A percentile compares a stretch with the other conserved stretches of the same genome.
These are phyloP conservation scores for Sepioteuthis lessoniana DNA, from an alignment of 2,888 invertebrate species.

Conservation along the genomic window DNA sequence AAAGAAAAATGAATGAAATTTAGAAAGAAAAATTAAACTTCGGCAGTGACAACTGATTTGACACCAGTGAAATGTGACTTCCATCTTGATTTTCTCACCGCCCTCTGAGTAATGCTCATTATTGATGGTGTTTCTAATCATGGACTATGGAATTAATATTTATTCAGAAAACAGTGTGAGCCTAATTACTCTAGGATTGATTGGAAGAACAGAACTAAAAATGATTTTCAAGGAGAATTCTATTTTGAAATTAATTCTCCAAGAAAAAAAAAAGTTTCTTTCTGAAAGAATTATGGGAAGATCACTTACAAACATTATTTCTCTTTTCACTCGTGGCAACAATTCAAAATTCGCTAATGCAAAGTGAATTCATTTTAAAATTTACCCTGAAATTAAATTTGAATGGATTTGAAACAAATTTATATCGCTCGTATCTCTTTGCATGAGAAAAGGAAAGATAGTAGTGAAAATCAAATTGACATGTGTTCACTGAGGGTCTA, in stretches of 20 bases:
- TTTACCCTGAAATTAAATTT: too few relatives aligned
- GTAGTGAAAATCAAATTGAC: too few relatives aligned
- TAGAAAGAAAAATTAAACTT: background rate
- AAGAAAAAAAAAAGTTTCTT: background rate
- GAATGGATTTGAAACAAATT: too few relatives aligned
- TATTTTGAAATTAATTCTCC: background rate
- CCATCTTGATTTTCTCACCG: background rate
- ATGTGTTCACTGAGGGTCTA: too few relatives aligned
- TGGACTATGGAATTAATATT: conserved; percentile 1
- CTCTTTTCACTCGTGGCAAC: too few relatives aligned
- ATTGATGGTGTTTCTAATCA: conserved; percentile 6
- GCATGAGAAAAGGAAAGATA: too few relatives aligned
- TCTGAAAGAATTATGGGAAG: too few relatives aligned
- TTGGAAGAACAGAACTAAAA: background rate
- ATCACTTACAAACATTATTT: too few relatives aligned
- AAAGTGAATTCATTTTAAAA: too few relatives aligned
- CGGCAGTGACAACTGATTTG: background rate
- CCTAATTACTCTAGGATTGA: conserved; percentile 33
- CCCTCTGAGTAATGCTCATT: background rate
- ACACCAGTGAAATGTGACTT: background rate
- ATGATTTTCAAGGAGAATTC: background rate
- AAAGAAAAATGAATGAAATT: background rate
- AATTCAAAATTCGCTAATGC: too few relatives aligned
- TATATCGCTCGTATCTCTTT: too few relatives aligned
- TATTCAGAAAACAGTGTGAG: conserved; percentile 21